phyloP scores from a whole-genome alignment of 1,140 invertebrate genomes.

The Plectrocnemia conspersa region DNA sequence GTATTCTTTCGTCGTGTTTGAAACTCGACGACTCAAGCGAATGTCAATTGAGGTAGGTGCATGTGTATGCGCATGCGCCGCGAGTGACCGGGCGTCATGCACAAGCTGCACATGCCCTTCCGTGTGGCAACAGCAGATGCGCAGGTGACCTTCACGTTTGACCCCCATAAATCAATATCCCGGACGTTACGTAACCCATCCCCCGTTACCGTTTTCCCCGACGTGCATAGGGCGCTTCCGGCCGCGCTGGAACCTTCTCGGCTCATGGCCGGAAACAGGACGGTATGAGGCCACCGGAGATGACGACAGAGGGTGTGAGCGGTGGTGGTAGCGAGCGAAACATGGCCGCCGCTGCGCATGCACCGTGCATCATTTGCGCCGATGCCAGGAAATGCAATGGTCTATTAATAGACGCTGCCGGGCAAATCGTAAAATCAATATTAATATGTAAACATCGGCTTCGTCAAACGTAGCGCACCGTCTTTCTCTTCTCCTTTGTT shows the following conservation, averaged over 20 bases:
- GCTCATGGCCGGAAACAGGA: no score
- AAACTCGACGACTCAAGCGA: background rate
- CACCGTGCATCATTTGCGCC: background rate
- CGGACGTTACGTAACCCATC: background rate
- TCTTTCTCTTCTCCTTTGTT: slow-evolving; percentile 8
- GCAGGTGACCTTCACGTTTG: slow-evolving; percentile 17
- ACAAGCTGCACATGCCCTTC: slow-evolving; percentile 9
- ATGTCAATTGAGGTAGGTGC: background rate
- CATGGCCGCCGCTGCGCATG: no score
- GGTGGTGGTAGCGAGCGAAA: no score
- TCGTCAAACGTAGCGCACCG: background rate
- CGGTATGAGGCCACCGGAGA: no score
- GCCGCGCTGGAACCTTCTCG: no score
- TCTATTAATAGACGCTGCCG: slow-evolving; percentile 2
- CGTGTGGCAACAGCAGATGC: slow-evolving; percentile 11
- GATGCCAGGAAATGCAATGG: background rate
- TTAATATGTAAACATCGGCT: slow-evolving; percentile 1
- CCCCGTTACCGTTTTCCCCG: background rate
- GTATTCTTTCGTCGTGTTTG: no score
- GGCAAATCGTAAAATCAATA: slow-evolving; percentile 8
- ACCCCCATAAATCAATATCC: slow-evolving; percentile 18
- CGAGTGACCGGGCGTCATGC: no score
- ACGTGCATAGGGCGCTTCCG: no score
- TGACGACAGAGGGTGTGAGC: no score
- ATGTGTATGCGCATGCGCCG: background rate